Conservation (phyloP, 2,113 vertebrate species). For the Vulpes lagopus region DNA sequence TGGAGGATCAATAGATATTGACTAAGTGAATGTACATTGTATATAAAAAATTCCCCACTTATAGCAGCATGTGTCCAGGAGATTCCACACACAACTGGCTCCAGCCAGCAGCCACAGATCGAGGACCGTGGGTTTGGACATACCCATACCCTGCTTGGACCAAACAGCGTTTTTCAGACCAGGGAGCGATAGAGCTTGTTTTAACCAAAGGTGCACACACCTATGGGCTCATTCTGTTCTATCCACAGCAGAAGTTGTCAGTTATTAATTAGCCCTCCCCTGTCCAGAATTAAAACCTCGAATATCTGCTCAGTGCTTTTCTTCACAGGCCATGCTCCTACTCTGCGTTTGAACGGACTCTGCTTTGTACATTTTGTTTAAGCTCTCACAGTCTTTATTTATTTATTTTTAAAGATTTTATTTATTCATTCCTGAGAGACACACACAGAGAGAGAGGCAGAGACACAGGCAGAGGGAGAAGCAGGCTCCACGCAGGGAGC, state of each 20-base stretch:
- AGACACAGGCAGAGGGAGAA: too few species aligned
- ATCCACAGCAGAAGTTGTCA: accelerated
- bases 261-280: accelerated
- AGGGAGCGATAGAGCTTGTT: accelerated
- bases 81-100: background rate
- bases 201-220: accelerated
- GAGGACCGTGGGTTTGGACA: accelerated
- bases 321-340: accelerated
- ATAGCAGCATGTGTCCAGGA: too few species aligned
- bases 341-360: background rate
- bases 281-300: background rate
- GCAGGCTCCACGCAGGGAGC: too few species aligned
- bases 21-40: background rate
- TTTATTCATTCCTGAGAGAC: too few species aligned
- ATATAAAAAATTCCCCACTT: accelerated
- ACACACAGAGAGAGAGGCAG: too few species aligned
- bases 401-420: too few species aligned
- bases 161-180: background rate
- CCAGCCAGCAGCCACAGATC: accelerated
- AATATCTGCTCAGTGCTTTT: too few species aligned
- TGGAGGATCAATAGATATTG: background rate
- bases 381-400: background rate
- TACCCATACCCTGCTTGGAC: background rate
- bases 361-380: background rate
- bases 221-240: background rate